Conservation (phyloP, 2,113 vertebrate genomes). For the Mastomys natalensis region DNA sequence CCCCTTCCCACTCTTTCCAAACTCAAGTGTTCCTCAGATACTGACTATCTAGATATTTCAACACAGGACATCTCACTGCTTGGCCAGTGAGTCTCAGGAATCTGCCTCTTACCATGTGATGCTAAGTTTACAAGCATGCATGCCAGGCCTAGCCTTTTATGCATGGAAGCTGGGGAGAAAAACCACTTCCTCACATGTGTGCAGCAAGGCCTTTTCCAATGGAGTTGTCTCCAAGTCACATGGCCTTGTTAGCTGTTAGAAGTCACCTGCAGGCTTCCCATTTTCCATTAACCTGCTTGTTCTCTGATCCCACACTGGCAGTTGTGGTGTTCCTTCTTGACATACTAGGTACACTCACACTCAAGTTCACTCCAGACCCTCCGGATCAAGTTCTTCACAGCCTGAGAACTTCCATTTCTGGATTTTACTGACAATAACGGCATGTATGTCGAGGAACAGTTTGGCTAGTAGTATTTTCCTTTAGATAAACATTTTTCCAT, state of each 20-base stretch:
- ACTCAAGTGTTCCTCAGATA: not conserved
- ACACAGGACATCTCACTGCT: not conserved
- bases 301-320: not conserved
- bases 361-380: not conserved
- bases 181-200: not conserved
- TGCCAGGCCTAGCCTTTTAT: not conserved
- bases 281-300: not conserved
- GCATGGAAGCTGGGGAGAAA: not conserved
- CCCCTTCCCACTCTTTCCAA: not conserved
- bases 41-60: not conserved
- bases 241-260: not conserved
- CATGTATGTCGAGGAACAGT: not conserved
- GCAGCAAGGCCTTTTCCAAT: not conserved
- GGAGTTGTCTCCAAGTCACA: not conserved
- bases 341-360: fast-evolving
- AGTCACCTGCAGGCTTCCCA: not conserved
- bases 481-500: not conserved
- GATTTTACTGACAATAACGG: not conserved
- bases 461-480: not conserved
- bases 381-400: not conserved
- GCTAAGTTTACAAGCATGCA: not conserved
- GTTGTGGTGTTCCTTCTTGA: not conserved
- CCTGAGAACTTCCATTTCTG: not conserved
- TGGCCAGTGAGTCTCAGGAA: not conserved
- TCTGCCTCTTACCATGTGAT: not conserved